phyloP scores from a whole-genome alignment of 2,888 invertebrate genomes.

The Dicyrtoma fusca region DNA sequence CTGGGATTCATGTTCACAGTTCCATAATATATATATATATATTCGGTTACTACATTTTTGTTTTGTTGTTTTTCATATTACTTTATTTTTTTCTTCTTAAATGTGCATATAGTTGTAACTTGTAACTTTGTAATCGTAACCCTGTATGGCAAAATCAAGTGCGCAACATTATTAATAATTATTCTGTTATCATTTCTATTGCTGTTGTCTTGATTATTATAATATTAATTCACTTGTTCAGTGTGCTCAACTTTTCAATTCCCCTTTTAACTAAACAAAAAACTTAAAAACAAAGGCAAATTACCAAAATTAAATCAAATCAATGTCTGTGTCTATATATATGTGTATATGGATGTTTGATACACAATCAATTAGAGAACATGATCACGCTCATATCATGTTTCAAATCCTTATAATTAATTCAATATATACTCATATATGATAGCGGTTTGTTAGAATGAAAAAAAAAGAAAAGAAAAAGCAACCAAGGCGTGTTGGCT shows the following conservation, averaged over 20 bases:
- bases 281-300: too few relatives aligned
- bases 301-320: too few relatives aligned
- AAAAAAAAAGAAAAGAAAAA: too few relatives aligned
- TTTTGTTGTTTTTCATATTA: background rate
- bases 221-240: background rate
- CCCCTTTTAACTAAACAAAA: background rate
- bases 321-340: background rate
- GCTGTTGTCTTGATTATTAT: background rate
- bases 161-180: background rate
- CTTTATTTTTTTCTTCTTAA: background rate
- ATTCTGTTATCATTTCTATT: background rate
- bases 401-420: too few relatives aligned
- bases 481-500: too few relatives aligned
- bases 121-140: conserved; percentile 16
- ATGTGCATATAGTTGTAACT: conserved; percentile 33
- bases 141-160: conserved; percentile 19
- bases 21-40: too few relatives aligned
- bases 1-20: too few relatives aligned
- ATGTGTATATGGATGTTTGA: background rate
- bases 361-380: too few relatives aligned
- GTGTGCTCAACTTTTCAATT: conserved; percentile 11
- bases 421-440: too few relatives aligned
- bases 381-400: too few relatives aligned
- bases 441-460: too few relatives aligned
- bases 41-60: too few relatives aligned